Base-by-base conservation (phyloP, 2,797 vertebrate genomes). In the Telmatherina bonti region DNA sequence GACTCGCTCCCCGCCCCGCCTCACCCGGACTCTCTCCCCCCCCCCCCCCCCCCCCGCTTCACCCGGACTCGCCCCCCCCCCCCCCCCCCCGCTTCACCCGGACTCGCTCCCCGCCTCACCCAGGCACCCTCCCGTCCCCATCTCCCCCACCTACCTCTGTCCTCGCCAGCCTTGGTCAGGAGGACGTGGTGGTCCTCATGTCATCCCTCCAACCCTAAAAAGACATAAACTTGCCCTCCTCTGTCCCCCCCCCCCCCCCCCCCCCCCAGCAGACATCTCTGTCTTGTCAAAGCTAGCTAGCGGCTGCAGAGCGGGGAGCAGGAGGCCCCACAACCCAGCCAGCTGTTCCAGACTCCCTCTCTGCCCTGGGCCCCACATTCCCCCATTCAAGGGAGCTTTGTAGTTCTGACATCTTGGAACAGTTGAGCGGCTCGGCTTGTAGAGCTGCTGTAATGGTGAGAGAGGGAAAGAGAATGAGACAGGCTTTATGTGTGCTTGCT, bases 321-420 rank as follows among this genome's bases (percentile, higher is more conserved):
- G 89, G 90, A 91, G 92, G 92, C 92, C 92, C 90, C 90, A 90
- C 87, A 82, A 88, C 87, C 80, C 79, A 90, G 83, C 90, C 93
- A 94, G 93, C 93, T 94, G 93, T 94, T 93, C 85, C 88, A 91
- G 88, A 89, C 89, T 91, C 91, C 86, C 89, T 92, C 47, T 82
- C 89, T 73, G 84, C 90, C 85, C 87, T 89, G 89, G 90, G 88
- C 90, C 91, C 86, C 91, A 91, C 90, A 93, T 92, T 92, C 91
- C 91, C 91, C 91, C 87, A 89, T 91, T 92, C 81, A 94, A 92
- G 89, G 85, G 89, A 90, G 89, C 92, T 93, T 93, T 94, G 92
- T 93, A 92, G 92, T 93, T 93, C 90, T 93, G 93, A 94, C 92
- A 93, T 93, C 88, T 93, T 91, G 91, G 91, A 93, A 93, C 88